Percentiles rank a stretch among this genome's conserved stretches.
Evolutionary conservation across 2,797 vertebrate species (phyloP).

Genomic region (Anolis apletophallus): DNA sequence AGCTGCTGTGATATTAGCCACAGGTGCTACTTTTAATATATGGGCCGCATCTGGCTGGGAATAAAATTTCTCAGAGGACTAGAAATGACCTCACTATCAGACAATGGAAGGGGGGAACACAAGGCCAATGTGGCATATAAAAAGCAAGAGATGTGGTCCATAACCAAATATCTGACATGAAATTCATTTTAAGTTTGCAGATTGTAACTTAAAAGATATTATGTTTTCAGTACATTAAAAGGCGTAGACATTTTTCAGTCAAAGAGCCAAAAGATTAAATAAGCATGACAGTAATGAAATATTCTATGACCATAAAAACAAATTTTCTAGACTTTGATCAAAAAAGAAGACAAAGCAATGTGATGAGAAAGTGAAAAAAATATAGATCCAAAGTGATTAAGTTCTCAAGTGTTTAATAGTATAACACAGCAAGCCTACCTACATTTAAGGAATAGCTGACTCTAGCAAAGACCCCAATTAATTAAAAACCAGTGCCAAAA

Average conservation of each 20-base stretch:
- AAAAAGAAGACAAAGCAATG: slow-evolving; percentile 53
- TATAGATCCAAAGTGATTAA: slow-evolving; percentile 8
- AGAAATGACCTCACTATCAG: slow-evolving; percentile 87
- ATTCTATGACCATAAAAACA: slow-evolving; percentile 55
- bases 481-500: background rate
- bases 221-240: slow-evolving; percentile 76
- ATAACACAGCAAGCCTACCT: slow-evolving; percentile 33
- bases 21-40: slow-evolving; percentile 90
- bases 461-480: background rate
- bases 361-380: slow-evolving; percentile 55
- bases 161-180: slow-evolving; percentile 75
- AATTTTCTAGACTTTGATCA: slow-evolving; percentile 73
- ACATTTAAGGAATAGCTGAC: slow-evolving; percentile 24
- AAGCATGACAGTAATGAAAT: slow-evolving; percentile 68
- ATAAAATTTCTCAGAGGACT: slow-evolving; percentile 85
- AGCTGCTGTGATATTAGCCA: slow-evolving; percentile 87
- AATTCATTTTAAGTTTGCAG: slow-evolving; percentile 77
- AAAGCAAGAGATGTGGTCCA: slow-evolving; percentile 80
- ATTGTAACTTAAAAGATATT: slow-evolving; percentile 76
- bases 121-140: slow-evolving; percentile 79
- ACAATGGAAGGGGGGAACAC: slow-evolving; percentile 77
- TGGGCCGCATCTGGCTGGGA: slow-evolving; percentile 86
- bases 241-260: slow-evolving; percentile 73
- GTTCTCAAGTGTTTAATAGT: slow-evolving; percentile 34
- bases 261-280: slow-evolving; percentile 75